Base-by-base conservation (phyloP, 64 coral and sea anemone genomes). In the Montipora efflorescens region DNA sequence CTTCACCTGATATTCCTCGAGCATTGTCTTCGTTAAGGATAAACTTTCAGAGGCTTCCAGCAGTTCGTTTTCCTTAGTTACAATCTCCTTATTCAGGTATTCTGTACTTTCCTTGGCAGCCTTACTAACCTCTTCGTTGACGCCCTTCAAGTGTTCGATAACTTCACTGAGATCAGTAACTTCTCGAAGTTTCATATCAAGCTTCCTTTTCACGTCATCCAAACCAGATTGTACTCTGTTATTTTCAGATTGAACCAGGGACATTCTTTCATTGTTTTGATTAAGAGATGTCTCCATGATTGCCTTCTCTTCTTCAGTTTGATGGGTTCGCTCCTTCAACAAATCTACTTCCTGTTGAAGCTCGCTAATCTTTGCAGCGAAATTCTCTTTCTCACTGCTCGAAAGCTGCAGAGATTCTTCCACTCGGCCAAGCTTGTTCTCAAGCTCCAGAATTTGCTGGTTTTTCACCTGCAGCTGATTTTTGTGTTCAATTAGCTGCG, bases 221-320 rank as follows among this genome's bases (percentile, higher is more conserved):
- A 84, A 18, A 28, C 61, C 43, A 68, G 81, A 46, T 18, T 84
- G 66, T 6, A 84, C 44, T 14, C 8, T 84, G 4, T 68, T 55
- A 84, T 20, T 67, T 84, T 84, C 81, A 68, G 81, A 84, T 43
- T 84, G 28, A 84, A 84, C 62, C 13, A 48, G 43, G 14, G 81
- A 68, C 59, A 68, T 48, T 36, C 36, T 58, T 47, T 84, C 61
- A 15, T 48, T 84, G 9, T 11, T 14, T 47, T 69, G 28, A 67
- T 84, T 57, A 68, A 69, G 7, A 47, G 61, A 84, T 8, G 13
- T 69, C 28, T 84, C 81, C 81, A 84, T 84, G 8, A 19, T 43
- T 9, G 18, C 16, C 81, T 47, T 69, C 5, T 84, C 62, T 47
- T 25, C 44, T 72, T 93, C 74, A 2, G 25, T 18, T 21, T 78